phyloP scores from a whole-genome alignment of 2,113 vertebrate genomes.

The Spilogale gracilis region DNA sequence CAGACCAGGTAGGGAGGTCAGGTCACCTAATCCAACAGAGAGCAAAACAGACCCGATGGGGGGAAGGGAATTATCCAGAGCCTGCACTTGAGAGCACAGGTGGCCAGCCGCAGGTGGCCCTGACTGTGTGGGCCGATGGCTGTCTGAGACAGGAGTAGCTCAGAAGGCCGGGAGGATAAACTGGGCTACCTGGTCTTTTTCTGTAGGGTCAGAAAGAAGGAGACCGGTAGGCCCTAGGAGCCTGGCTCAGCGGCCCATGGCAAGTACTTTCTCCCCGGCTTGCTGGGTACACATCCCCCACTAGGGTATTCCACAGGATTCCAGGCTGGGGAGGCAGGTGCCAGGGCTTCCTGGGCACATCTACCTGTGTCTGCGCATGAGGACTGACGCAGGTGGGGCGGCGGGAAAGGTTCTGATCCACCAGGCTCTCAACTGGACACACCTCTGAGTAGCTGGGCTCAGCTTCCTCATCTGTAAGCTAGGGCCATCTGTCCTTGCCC shows the following conservation, averaged over 20 bases:
- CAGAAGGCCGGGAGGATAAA: neutral
- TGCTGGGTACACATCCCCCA: too few relatives aligned
- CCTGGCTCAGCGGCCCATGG: neutral
- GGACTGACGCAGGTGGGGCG: neutral
- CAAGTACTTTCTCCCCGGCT: neutral
- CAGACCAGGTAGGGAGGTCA: neutral
- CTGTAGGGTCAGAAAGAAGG: neutral
- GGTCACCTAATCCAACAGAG: neutral
- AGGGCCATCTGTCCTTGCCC: conserved; percentile 12
- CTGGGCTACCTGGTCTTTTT: neutral
- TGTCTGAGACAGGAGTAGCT: neutral
- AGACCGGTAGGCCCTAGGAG: neutral
- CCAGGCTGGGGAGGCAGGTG: neutral
- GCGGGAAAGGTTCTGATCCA: neutral
- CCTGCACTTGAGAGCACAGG: neutral
- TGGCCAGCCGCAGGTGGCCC: neutral
- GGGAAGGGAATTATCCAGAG: neutral
- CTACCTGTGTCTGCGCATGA: neutral
- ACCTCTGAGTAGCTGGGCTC: neutral
- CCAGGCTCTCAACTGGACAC: neutral
- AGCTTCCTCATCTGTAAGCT: neutral
- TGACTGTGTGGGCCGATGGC: neutral
- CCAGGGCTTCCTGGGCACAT: neutral
- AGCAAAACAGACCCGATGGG: neutral
- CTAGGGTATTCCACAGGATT: neutral